Evolutionary conservation across 2,113 vertebrate species (phyloP).

Genomic region (Megalops atlanticus): DNA sequence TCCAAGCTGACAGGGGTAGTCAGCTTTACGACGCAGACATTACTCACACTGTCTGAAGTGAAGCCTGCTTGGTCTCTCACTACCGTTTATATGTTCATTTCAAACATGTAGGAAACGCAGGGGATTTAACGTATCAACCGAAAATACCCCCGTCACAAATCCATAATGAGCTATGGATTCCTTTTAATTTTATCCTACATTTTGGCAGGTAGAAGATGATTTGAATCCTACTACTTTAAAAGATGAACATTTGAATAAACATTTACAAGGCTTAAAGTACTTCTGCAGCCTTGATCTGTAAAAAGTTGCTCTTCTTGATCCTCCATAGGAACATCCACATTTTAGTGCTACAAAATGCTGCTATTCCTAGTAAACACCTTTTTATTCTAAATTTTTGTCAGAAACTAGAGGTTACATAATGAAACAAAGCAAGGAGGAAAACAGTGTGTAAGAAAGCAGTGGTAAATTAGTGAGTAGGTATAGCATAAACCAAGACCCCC

Average conservation of each 20-base stretch:
- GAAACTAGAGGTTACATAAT: background rate
- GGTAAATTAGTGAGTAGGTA: no score
- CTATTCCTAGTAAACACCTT: background rate
- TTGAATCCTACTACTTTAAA: background rate
- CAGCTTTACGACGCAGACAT: constrained; percentile 52
- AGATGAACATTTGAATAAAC: background rate
- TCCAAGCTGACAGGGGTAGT: constrained; percentile 44
- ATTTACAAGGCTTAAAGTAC: background rate
- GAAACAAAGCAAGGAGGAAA: background rate
- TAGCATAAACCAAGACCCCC: background rate
- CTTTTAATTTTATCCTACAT: background rate
- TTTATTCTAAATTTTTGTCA: background rate
- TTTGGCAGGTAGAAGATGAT: background rate
- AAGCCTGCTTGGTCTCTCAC: background rate
- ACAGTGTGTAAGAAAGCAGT: background rate
- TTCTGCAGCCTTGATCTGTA: background rate
- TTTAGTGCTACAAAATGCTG: background rate
- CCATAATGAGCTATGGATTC: constrained; percentile 1
- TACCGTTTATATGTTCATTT: background rate
- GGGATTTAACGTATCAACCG: background rate
- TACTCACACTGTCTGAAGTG: constrained; percentile 44
- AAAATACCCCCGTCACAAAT: background rate
- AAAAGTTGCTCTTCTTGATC: background rate
- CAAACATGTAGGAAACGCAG: background rate
- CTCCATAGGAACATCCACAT: background rate